Evolutionary conservation across 2,797 vertebrate genomes (phyloP), one percentile per base, ranked within the genome.

Genomic region (Taenioides sp.): DNA sequence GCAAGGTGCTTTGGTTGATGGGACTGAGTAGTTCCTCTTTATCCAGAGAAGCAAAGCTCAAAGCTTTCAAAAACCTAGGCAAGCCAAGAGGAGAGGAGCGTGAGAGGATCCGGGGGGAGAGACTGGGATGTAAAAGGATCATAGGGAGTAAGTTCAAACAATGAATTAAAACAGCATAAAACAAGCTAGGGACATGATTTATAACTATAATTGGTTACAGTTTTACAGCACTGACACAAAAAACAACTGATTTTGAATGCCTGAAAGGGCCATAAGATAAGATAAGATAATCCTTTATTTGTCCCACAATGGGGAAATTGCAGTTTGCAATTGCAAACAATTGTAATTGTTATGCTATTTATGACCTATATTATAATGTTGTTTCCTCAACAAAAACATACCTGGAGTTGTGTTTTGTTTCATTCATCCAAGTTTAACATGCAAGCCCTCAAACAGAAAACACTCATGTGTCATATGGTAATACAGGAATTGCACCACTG

Each of bases 1-100:
- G 98, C 72, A 99, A 92, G 4, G 97, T 96, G 77, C 95, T 98
- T 90, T 99, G 95, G 91, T 97, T 99, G 91, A 99, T 98, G 73
- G 98, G 98, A 80, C 97, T 98, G 82, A 99, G 92, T 9, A 99
- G 93, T 64, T 99, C 97, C 92, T 98, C 98, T 91, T 98, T 99
- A 90, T 99, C 97, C 90, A 99, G 92, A 0, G 97, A 99, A 68
- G 97, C 98, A 12, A 98, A 99, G 91, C 98, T 99, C 89, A 99
- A 93, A 77, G 98, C 97, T 94, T 98, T 99, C 91, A 99, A 94
- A 82, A 99, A 99, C 93, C 98, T 99, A 91, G 74, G 83, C 71
- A 87, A 82, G 82, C 79, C 75, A 65, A 91, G 70, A 89, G 82
- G 86, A 91, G 83, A 89, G 85, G 86, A 71, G 59, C 70, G 64